Base-by-base conservation (phyloP, 2,888 invertebrate species). In the Plemyria rubiginata region DNA sequence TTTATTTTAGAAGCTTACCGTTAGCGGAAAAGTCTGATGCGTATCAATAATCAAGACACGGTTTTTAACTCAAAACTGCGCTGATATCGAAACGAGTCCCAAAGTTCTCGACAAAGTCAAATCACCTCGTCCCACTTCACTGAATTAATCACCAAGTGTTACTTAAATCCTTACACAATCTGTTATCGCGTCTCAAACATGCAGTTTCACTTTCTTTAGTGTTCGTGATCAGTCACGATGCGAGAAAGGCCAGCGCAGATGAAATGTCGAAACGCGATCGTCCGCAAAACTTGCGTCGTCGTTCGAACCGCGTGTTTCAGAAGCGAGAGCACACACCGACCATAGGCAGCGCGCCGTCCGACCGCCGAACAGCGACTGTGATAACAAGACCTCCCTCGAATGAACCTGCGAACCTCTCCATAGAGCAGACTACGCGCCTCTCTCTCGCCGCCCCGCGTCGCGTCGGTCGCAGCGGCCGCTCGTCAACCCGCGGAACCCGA, bases 281-380 rank as follows among this genome's bases (percentile, higher is more conserved):
- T 87, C 81, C 84, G 86, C 75, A 85, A 91, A 92, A 92, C 88
- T 92, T 92, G 82, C 79, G 76, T 72, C 82, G 84, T 79, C 80
- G 78, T 76, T 79, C 75, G 73, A 74, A 70, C 65, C 73, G 71
- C 75, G 79, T 67, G 73, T 65, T 58, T 67, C 71, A 74, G 74
- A 74, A 74, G 69, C 65, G 76, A 72, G 70, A 70, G 70, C 76
- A 73, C 70, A 56, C 60, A 41, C 65, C 59, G 62, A 80, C 79
- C 72, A 72, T 72, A 77, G 79, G 84, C 75, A 84, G 84, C 83
- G 78, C 86, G 87, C 90, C 81, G 88, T 83, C 81, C 90, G 88
- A 86, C 73, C 82, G 90, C 84, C 86, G 88, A 90, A 85, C 88
- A 87, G 89, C 91, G 88, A 92, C 92, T 92, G 91, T 90, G 90